Percentiles rank a stretch among this genome's conserved stretches.
Conservation (phyloP, 2,113 vertebrate species). For the Lates calcarifer region DNA sequence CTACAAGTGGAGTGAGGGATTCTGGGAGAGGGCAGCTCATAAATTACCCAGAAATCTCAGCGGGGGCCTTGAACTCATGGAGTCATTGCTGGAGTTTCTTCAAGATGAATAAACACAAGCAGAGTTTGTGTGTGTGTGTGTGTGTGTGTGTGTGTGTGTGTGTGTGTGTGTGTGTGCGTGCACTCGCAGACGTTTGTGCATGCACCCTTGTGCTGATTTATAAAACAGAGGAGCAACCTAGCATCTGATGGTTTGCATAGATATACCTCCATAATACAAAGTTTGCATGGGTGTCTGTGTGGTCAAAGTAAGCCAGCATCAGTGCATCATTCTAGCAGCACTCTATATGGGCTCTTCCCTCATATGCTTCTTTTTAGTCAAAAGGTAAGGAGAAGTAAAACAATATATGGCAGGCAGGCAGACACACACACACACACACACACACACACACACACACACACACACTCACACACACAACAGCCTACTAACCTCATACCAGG, state of each 20-base stretch:
- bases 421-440: conserved; percentile 12
- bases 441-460: conserved; percentile 21
- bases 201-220: conserved; percentile 4
- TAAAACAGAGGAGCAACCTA: background rate
- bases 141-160: conserved; percentile 13
- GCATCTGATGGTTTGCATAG: conserved; percentile 11
- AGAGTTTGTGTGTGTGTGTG: conserved; percentile 8
- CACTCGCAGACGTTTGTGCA: conserved; percentile 1
- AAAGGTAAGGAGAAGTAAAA: background rate
- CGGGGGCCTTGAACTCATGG: conserved; percentile 49
- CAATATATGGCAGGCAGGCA: background rate
- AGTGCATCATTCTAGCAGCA: background rate
- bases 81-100: conserved; percentile 48
- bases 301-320: background rate
- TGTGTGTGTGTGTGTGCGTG: conserved; percentile 13
- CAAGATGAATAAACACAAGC: conserved; percentile 42
- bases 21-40: conserved; percentile 55
- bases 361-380: background rate
- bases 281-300: background rate
- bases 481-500: background rate
- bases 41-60: conserved; percentile 74
- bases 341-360: background rate
- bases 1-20: conserved; percentile 46
- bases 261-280: conserved; percentile 8
- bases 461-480: conserved; percentile 4